A percentile compares a stretch with the other conserved stretches of the same genome.
Evolutionary conservation across 1,140 invertebrate species (phyloP).

Genomic region (Bombus terrestris): DNA sequence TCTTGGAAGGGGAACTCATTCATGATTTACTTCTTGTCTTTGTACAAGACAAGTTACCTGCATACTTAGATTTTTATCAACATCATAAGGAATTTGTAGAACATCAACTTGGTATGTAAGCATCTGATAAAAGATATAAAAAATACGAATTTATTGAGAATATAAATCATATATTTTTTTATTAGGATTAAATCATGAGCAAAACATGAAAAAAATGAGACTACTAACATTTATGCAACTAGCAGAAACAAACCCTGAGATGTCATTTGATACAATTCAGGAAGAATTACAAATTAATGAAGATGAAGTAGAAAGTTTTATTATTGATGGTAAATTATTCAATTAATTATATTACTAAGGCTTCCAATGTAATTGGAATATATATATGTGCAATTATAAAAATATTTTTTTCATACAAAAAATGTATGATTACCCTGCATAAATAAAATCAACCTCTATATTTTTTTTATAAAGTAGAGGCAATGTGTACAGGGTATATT

Average conservation of each 20-base stretch:
- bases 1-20: conserved; percentile 97
- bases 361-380: not conserved
- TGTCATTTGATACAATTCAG: conserved; percentile 94
- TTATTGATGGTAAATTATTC: conserved; percentile 92
- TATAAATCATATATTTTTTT: conserved; percentile 28
- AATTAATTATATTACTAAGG: not conserved
- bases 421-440: conserved; percentile 37
- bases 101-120: conserved; percentile 87
- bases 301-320: conserved; percentile 96
- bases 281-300: conserved; percentile 93
- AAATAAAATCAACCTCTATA: conserved; percentile 34
- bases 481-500: conserved; percentile 67
- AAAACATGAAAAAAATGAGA: conserved; percentile 98
- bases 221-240: conserved; percentile 98
- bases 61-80: conserved; percentile 96
- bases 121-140: not conserved
- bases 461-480: conserved; percentile 33
- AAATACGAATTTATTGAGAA: conserved; percentile 7
- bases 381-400: conserved; percentile 1
- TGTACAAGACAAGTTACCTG: conserved; percentile 95
- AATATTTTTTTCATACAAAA: not conserved
- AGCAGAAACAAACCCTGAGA: conserved; percentile 95
- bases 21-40: conserved; percentile 98
- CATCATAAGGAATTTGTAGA: conserved; percentile 96
- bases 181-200: conserved; percentile 93